Evolutionary conservation across 2,113 vertebrate species (phyloP).

Genomic region (Alosa alosa): DNA sequence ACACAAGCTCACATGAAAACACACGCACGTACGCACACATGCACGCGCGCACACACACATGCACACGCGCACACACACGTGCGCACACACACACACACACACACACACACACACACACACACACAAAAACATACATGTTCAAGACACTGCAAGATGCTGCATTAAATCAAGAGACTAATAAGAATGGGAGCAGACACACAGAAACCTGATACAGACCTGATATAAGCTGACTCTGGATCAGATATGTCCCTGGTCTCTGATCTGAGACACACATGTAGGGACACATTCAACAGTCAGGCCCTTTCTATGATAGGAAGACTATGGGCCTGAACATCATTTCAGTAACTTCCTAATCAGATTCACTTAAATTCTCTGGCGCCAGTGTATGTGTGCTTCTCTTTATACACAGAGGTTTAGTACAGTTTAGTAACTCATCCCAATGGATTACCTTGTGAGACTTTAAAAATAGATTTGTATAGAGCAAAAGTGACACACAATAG

Average conservation of each 20-base stretch:
- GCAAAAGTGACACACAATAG: not conserved
- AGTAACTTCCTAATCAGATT: not conserved
- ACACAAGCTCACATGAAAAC: not conserved
- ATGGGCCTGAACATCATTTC: not conserved
- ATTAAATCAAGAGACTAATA: not conserved
- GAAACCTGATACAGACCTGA: not conserved
- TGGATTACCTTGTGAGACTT: not conserved
- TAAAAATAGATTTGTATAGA: not conserved
- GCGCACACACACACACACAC: not conserved
- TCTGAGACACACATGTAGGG: not conserved
- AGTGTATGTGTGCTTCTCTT: not conserved
- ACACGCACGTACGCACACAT: not conserved
- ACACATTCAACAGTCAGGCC: not conserved
- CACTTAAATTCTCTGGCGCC: not conserved
- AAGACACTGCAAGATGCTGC: not conserved
- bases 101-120: not conserved
- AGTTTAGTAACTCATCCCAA: not conserved
- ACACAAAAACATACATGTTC: not conserved
- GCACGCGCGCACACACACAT: not conserved
- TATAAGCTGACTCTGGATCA: not conserved
- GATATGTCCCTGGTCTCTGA: not conserved
- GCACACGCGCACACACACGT: not conserved
- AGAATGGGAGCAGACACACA: not conserved
- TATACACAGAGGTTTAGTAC: not conserved
- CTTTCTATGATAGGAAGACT: not conserved